Percentiles rank a stretch among this genome's conserved stretches.
Evolutionary conservation across 1,140 invertebrate genomes (phyloP).

Genomic region (Odontomachus brunneus): DNA sequence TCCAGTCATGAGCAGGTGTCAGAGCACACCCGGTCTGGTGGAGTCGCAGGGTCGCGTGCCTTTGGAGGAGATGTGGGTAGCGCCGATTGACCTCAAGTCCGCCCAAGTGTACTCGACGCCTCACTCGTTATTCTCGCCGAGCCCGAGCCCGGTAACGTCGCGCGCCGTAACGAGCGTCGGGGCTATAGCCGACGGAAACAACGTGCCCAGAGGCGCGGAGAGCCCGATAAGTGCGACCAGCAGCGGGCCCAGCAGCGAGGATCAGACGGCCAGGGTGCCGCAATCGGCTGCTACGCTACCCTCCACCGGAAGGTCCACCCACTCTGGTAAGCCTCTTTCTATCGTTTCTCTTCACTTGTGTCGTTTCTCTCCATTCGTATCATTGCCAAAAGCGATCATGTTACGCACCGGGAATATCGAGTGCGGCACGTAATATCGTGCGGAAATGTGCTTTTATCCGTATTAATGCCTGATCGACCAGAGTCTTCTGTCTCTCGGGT

Average conservation of each 20-base stretch:
- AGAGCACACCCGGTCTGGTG: slow-evolving; percentile 97
- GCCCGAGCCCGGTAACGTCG: slow-evolving; percentile 83
- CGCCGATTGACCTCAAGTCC: slow-evolving; percentile 84
- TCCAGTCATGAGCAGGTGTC: slow-evolving; percentile 96
- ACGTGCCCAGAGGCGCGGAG: slow-evolving; percentile 77
- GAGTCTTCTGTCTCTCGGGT: too few relatives aligned
- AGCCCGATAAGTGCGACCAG: slow-evolving; percentile 84
- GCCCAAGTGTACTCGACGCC: slow-evolving; percentile 77
- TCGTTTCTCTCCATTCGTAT: not conserved
- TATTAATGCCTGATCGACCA: too few relatives aligned
- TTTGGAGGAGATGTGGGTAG: slow-evolving; percentile 95
- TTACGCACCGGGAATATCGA: too few relatives aligned
- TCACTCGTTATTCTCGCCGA: slow-evolving; percentile 84
- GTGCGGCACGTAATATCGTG: too few relatives aligned
- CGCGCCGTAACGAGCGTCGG: slow-evolving; percentile 59
- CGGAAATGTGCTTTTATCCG: too few relatives aligned
- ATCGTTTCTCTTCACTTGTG: not conserved
- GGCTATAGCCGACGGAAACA: slow-evolving; percentile 45
- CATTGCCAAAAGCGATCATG: too few relatives aligned
- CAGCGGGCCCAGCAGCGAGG: slow-evolving; percentile 84
- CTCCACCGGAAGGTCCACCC: slow-evolving; percentile 81
- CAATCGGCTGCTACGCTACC: slow-evolving; percentile 78
- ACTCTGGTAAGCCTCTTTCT: slow-evolving; percentile 78
- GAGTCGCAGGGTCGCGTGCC: slow-evolving; percentile 95
- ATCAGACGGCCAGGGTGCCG: slow-evolving; percentile 77